These are phyloP conservation scores for Drosophila niveifrons DNA, from an alignment of 2,888 invertebrate genomes.

Conservation along the genomic window DNA sequence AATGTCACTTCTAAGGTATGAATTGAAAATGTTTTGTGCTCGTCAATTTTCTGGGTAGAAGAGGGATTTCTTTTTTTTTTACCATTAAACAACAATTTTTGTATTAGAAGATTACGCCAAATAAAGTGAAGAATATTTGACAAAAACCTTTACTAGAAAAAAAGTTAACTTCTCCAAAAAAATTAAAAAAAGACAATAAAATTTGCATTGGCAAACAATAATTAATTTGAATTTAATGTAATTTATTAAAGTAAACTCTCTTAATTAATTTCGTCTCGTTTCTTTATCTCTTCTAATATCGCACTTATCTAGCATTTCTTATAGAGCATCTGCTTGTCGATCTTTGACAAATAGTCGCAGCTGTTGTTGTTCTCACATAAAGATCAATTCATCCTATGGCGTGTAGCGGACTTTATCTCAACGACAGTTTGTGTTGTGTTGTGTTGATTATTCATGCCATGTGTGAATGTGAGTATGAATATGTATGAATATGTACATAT, in stretches of 20 bases:
- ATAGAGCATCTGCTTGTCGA: conserved; percentile 22
- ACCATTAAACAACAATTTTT: no score
- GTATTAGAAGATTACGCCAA: no score
- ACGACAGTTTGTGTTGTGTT: not conserved
- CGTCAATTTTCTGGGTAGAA: no score
- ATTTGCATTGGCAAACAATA: no score
- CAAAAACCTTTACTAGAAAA: no score
- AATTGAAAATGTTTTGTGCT: no score
- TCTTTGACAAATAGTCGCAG: not conserved
- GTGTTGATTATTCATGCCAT: conserved; percentile 32
- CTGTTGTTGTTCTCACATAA: not conserved
- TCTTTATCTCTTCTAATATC: not conserved
- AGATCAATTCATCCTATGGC: conserved; percentile 15
- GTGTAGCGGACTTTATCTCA: conserved; percentile 15
- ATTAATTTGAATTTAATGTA: not conserved
- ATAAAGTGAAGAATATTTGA: no score
- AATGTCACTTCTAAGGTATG: not conserved
- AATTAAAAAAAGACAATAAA: no score
- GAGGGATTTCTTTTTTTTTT: no score
- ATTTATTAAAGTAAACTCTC: not conserved
- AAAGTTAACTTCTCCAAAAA: no score
- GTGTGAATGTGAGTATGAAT: conserved; percentile 14
- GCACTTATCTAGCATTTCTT: not conserved
- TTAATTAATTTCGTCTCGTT: not conserved
- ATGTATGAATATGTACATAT: conserved; percentile 3